Percentiles rank a stretch among this genome's conserved stretches.
phyloP scores from a whole-genome alignment of 2,113 vertebrate species.

The Seriola rivoliana region DNA sequence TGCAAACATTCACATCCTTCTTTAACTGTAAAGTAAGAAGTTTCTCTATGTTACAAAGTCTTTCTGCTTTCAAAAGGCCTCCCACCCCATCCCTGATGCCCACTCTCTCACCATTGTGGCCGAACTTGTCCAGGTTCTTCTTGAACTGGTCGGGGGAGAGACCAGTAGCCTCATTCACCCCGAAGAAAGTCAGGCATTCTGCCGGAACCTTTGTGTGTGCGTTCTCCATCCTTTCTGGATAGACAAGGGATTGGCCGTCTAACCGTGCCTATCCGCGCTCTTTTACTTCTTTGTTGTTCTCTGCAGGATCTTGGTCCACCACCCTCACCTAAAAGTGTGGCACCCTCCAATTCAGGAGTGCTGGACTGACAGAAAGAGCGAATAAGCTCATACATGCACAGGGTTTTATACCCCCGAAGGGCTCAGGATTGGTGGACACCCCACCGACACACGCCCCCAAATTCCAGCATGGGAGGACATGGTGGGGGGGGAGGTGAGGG shows the following conservation, averaged over 20 bases:
- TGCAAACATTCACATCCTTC: slow-evolving; percentile 10
- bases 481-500: slow-evolving; percentile 42
- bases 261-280: slow-evolving; percentile 73
- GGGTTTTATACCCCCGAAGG: slow-evolving; percentile 78
- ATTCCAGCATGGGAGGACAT: slow-evolving; percentile 74
- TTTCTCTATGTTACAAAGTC: background rate
- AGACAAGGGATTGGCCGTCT: slow-evolving; percentile 70
- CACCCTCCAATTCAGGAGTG: slow-evolving; percentile 81
- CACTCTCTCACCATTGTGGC: slow-evolving; percentile 89
- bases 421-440: slow-evolving; percentile 74
- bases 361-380: slow-evolving; percentile 86
- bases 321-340: slow-evolving; percentile 78
- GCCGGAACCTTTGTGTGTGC: slow-evolving; percentile 84
- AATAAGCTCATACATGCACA: slow-evolving; percentile 65
- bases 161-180: slow-evolving; percentile 87
- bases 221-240: slow-evolving; percentile 89
- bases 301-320: slow-evolving; percentile 75
- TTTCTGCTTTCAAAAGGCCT: slow-evolving; percentile 4
- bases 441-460: slow-evolving; percentile 63
- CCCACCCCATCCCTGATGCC: slow-evolving; percentile 40
- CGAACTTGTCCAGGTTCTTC: slow-evolving; percentile 89
- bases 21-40: slow-evolving; percentile 17
- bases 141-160: slow-evolving; percentile 90
- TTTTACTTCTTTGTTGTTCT: slow-evolving; percentile 68
- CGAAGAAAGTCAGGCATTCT: slow-evolving; percentile 89